These are phyloP conservation scores for Leucosticte australis DNA, from an alignment of 2,113 vertebrate genomes.

Conservation along the genomic window DNA sequence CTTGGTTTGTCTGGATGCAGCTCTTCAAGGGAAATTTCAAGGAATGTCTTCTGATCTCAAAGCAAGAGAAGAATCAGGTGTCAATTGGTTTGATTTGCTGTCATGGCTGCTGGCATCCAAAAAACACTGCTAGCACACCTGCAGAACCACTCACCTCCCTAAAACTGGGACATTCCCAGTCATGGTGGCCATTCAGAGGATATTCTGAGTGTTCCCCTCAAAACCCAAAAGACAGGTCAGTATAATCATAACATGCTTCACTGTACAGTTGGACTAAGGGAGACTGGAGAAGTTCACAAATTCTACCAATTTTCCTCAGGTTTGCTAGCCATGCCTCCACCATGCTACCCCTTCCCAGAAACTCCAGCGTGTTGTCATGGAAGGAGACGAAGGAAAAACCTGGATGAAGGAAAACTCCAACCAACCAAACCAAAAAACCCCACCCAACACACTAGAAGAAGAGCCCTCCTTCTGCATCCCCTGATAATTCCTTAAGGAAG, in stretches of 20 bases:
- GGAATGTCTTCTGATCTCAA: background rate
- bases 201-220: background rate
- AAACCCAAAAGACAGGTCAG: background rate
- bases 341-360: background rate
- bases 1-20: background rate
- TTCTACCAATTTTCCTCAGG: background rate
- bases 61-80: background rate
- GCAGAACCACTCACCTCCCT: background rate
- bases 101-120: background rate
- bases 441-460: background rate
- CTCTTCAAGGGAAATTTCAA: background rate
- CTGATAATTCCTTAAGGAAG: background rate
- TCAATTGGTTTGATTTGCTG: background rate
- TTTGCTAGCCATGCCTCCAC: background rate
- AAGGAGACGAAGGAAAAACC: background rate
- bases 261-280: background rate
- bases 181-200: background rate
- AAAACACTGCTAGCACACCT: background rate
- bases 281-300: background rate
- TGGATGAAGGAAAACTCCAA: background rate
- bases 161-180: background rate
- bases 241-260: background rate
- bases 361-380: background rate
- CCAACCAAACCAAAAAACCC: background rate
- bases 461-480: background rate